Evolutionary conservation across 2,113 vertebrate genomes (phyloP).

Genomic region (Platysteira castanea): DNA sequence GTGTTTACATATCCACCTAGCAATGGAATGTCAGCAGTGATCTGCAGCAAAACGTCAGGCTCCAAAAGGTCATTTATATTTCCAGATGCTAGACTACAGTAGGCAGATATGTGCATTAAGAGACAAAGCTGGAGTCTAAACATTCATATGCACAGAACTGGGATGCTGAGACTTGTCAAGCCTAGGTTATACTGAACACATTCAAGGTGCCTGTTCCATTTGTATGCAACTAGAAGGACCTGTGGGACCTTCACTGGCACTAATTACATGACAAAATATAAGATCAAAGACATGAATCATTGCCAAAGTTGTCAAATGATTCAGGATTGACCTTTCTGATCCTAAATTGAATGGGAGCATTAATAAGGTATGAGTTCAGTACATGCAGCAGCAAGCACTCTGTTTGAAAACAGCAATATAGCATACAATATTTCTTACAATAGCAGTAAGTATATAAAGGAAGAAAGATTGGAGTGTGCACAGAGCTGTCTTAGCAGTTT

Average conservation of each 20-base stretch:
- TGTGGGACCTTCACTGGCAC: neutral
- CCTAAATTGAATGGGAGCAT: neutral
- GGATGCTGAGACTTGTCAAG: neutral
- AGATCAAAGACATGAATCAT: neutral
- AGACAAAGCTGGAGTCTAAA: neutral
- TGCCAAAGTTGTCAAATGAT: neutral
- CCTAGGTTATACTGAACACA: neutral
- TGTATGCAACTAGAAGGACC: neutral
- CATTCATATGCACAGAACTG: neutral
- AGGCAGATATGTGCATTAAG: neutral
- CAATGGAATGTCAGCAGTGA: neutral
- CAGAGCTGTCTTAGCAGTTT: neutral
- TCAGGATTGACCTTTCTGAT: neutral
- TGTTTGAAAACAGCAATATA: neutral
- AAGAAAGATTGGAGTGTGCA: neutral
- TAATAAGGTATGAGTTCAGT: neutral
- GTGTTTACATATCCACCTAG: neutral
- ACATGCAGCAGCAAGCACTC: neutral
- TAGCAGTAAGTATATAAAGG: neutral
- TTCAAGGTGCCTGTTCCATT: neutral
- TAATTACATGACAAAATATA: neutral
- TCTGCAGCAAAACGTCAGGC: neutral
- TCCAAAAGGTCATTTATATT: neutral
- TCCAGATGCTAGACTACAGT: neutral
- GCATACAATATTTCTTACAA: neutral